Evolutionary conservation across 2,797 vertebrate genomes (phyloP), one percentile per base, ranked within the genome.

Genomic region (Eulemur albifrons): DNA sequence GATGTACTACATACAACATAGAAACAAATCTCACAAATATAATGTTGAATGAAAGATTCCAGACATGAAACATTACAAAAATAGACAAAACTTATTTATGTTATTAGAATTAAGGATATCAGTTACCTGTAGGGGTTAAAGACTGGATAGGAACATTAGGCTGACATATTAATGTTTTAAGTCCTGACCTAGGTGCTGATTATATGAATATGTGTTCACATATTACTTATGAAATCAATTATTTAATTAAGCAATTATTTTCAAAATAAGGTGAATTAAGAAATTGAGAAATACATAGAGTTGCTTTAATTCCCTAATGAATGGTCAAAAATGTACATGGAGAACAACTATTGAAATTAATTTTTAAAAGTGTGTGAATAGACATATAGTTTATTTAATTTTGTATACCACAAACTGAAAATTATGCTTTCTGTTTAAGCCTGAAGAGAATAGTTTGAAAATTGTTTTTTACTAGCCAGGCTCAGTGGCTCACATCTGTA

Each of bases 201-300:
- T 35, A 52, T 9, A 43, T 25, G 32, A 85, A 32, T 59, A 3
- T 76, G 30, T 40, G 2, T 17, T 82, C 50, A 69, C 20, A 87
- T 10, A 83, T 65, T 70, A 91, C 30, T 86, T 72, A 77, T 35
- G n/a, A 92, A 95, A 87, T 75, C 48, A 61, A 67, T 57, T 87
- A 70, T 82, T 59, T 82, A 76, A 75, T 72, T n/a, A 88, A 82
- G 25, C 21, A 75, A 50, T 82, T 90, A 70, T 52, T 90, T 30
- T 77, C 73, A 93, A 77, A 90, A 87, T 79, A 79, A 73, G 72
- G 73, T 86, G 4, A 82, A 87, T 57, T 67, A 85, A 79, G 43
- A 77, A 59, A 80, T 32, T 63, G 30, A 84, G 67, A 88, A 43
- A 81, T 80, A 73, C 67, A 54, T 43, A n/a, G 27, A 70, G 21